Conservation (phyloP, 2,888 invertebrate genomes). For the Agonopterix subpropinquella region DNA sequence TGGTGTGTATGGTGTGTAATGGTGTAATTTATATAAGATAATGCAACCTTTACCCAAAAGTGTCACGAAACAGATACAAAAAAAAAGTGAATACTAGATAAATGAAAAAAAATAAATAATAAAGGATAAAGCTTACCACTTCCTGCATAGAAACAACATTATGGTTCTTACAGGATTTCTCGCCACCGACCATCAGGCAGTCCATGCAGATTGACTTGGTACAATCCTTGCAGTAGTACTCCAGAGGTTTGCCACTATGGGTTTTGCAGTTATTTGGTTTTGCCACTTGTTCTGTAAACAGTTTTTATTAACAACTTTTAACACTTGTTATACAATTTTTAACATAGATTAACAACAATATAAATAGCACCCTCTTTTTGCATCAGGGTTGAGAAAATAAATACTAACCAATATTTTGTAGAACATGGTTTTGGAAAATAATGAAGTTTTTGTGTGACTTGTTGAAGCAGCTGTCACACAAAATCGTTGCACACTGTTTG, state of each 20-base stretch:
- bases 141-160: conserved; percentile 49
- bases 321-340: too few species aligned
- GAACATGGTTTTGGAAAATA: conserved; percentile 56
- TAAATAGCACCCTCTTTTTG: background rate
- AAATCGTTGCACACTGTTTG: conserved; percentile 46
- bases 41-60: too few species aligned
- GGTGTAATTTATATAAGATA: too few species aligned
- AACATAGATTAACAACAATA: background rate
- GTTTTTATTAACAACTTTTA: background rate
- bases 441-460: conserved; percentile 61
- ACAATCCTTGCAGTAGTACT: conserved; percentile 62
- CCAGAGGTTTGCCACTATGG: conserved; percentile 48
- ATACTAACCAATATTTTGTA: conserved; percentile 38
- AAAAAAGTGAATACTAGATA: too few species aligned
- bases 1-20: too few species aligned
- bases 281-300: conserved; percentile 25
- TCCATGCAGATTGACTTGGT: conserved; percentile 56
- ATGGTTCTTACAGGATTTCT: conserved; percentile 62
- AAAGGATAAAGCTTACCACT: conserved; percentile 30
- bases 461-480: conserved; percentile 58
- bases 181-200: conserved; percentile 59
- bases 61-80: too few species aligned
- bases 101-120: too few species aligned
- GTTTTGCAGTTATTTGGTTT: conserved; percentile 34
- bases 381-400: background rate